Evolutionary conservation across 2,113 vertebrate species (phyloP).

Genomic region (Drymodes brunneopygia): DNA sequence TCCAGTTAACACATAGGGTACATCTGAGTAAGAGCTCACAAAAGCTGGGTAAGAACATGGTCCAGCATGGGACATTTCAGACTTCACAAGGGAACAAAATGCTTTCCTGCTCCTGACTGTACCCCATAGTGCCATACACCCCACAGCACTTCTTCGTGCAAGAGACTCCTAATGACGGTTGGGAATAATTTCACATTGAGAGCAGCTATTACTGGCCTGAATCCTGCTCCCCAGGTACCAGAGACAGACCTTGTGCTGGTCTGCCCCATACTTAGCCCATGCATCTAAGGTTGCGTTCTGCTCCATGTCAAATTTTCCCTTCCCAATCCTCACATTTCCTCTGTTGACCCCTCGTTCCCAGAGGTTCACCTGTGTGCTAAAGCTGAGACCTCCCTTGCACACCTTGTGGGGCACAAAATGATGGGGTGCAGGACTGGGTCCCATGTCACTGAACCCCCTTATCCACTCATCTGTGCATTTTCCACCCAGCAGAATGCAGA

Average conservation of each 20-base stretch:
- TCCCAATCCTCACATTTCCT: background rate
- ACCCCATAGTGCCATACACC: background rate
- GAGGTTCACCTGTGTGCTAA: background rate
- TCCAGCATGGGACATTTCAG: background rate
- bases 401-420: background rate
- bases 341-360: background rate
- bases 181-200: background rate
- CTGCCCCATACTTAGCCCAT: background rate
- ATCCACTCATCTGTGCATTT: background rate
- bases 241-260: background rate
- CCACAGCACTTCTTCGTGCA: accelerated
- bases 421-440: background rate
- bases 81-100: background rate
- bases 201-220: background rate
- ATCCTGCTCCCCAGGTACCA: background rate
- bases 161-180: background rate
- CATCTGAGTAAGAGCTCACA: background rate
- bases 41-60: background rate
- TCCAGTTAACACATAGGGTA: background rate
- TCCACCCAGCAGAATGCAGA: background rate
- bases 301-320: background rate
- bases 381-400: background rate
- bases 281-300: background rate
- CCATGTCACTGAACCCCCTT: background rate
- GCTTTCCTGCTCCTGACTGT: background rate